phyloP scores from a whole-genome alignment of 2,888 invertebrate species.

The Phyllotreta cruciferae region DNA sequence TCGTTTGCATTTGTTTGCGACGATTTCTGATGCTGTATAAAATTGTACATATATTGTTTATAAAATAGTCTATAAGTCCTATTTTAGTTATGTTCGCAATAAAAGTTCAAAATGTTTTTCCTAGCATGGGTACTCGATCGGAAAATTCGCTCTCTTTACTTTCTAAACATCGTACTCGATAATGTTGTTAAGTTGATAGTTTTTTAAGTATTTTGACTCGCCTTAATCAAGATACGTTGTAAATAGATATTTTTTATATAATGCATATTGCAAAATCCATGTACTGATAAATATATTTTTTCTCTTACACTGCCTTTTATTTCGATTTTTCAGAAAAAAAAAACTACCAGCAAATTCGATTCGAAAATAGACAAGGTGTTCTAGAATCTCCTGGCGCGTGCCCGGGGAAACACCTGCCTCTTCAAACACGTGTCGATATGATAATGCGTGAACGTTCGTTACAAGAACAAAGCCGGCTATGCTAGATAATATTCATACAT shows the following conservation, averaged over 20 bases:
- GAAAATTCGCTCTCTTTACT: conserved; percentile 38
- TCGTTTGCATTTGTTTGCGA: no score
- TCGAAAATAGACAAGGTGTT: conserved; percentile 53
- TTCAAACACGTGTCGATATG: conserved; percentile 50
- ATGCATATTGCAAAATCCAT: conserved; percentile 35
- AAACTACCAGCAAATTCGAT: conserved; percentile 49
- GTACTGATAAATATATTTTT: conserved; percentile 35
- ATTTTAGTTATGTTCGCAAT: conserved; percentile 25
- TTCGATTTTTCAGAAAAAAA: conserved; percentile 19
- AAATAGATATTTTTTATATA: conserved; percentile 43
- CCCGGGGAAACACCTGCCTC: conserved; percentile 42
- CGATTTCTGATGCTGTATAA: conserved; percentile 8
- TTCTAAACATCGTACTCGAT: conserved; percentile 39
- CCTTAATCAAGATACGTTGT: conserved; percentile 35
- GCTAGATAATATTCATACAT: conserved; percentile 4
- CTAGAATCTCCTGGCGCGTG: conserved; percentile 52
- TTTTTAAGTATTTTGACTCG: conserved; percentile 31
- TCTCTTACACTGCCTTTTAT: conserved; percentile 19
- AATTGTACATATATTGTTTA: conserved; percentile 53
- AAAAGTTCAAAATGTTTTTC: conserved; percentile 18
- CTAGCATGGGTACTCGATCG: conserved; percentile 24
- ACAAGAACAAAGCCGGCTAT: conserved; percentile 19
- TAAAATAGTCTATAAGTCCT: conserved; percentile 43
- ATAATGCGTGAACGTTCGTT: conserved; percentile 21
- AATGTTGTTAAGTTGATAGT: conserved; percentile 37